These are phyloP conservation scores for Mythimna lalbum DNA, from an alignment of 2,888 invertebrate species.

Conservation along the genomic window DNA sequence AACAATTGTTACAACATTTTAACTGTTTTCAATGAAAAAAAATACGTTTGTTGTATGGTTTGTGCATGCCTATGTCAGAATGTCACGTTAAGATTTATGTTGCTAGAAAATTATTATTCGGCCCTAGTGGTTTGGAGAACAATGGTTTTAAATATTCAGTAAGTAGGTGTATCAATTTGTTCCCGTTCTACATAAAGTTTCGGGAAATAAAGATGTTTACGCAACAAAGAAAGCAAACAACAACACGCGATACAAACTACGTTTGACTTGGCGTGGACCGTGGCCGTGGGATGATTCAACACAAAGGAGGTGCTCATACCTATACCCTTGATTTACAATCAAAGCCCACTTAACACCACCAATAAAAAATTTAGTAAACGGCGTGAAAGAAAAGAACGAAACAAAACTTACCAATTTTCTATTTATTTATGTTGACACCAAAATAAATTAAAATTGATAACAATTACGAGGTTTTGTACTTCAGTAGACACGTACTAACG, in stretches of 20 bases:
- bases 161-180: background rate
- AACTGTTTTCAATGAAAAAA: too few species aligned
- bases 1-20: too few species aligned
- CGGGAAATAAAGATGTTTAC: conserved; percentile 32
- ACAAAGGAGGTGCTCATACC: conserved; percentile 57
- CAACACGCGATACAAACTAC: conserved; percentile 38
- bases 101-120: background rate
- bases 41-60: too few species aligned
- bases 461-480: conserved; percentile 28
- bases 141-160: background rate
- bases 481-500: conserved; percentile 9
- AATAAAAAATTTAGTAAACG: background rate
- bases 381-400: background rate
- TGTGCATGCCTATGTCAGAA: too few species aligned
- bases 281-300: conserved; percentile 61
- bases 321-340: conserved; percentile 36
- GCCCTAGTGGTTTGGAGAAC: background rate
- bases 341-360: background rate
- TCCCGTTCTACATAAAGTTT: background rate
- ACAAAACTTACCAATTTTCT: conserved; percentile 40
- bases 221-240: conserved; percentile 43
- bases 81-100: too few species aligned
- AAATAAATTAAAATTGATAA: conserved; percentile 12
- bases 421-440: background rate
- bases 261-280: conserved; percentile 27